Conservation (phyloP, 2,113 vertebrate species). For the Carassius gibelio region DNA sequence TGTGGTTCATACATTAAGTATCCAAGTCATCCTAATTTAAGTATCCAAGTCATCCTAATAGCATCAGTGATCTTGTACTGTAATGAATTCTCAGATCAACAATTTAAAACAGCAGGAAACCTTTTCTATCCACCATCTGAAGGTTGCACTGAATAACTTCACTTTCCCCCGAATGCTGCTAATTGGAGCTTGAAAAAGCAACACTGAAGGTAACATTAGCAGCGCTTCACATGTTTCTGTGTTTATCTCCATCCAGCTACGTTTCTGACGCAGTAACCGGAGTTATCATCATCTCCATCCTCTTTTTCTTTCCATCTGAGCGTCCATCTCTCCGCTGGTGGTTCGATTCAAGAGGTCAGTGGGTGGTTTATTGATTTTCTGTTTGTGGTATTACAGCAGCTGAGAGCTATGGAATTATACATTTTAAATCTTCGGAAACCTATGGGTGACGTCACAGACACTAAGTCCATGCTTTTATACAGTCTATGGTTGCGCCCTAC, state of each 20-base stretch:
- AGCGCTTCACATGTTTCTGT: neutral
- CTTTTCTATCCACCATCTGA: neutral
- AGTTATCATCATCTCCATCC: conserved; percentile 84
- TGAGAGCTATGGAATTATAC: neutral
- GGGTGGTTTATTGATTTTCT: conserved; percentile 10
- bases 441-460: too few relatives aligned
- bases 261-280: conserved; percentile 91
- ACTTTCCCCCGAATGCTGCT: neutral
- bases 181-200: neutral
- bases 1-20: neutral
- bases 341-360: conserved; percentile 87
- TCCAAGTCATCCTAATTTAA: neutral
- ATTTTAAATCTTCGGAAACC: neutral
- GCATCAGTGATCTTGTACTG: neutral
- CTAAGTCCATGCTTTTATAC: too few relatives aligned
- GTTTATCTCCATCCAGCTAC: conserved; percentile 75
- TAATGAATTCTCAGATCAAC: neutral
- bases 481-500: too few relatives aligned
- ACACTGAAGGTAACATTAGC: neutral
- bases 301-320: conserved; percentile 96
- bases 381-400: neutral
- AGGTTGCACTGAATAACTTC: neutral
- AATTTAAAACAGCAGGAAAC: neutral
- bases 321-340: conserved; percentile 92
- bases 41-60: neutral